Evolutionary conservation across 2,113 vertebrate genomes (phyloP).

Genomic region (Perca schrenkii): DNA sequence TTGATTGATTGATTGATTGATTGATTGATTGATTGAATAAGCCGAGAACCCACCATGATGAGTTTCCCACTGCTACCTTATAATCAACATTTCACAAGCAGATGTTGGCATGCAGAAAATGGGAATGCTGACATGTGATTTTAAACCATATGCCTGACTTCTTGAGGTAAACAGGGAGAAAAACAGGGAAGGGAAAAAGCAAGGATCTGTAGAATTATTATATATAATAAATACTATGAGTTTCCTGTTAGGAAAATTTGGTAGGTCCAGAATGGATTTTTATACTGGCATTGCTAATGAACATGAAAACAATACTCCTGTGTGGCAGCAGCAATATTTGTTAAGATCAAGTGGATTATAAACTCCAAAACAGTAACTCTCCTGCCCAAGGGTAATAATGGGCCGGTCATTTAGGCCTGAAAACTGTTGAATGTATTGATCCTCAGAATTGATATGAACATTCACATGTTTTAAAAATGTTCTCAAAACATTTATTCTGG

Average conservation of each 20-base stretch:
- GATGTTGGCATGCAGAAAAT: background rate
- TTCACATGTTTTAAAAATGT: background rate
- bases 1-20: no score
- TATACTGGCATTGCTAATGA: background rate
- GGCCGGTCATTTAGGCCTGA: background rate
- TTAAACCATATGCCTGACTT: slow-evolving; percentile 2
- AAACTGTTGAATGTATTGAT: background rate
- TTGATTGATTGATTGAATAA: background rate
- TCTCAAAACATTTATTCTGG: background rate
- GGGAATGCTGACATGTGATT: background rate
- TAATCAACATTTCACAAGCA: slow-evolving; percentile 17
- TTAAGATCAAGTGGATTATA: no score
- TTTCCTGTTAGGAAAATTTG: background rate
- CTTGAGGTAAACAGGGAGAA: background rate
- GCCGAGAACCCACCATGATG: background rate
- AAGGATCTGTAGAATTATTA: background rate
- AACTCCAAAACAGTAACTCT: background rate
- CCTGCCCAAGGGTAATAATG: background rate
- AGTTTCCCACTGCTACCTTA: background rate
- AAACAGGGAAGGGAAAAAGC: background rate
- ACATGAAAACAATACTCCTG: slow-evolving; percentile 1
- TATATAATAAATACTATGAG: background rate
- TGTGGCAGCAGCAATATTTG: no score
- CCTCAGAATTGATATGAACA: background rate
- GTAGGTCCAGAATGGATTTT: background rate